phyloP scores from a whole-genome alignment of 2,797 vertebrate genomes.

The Gambelia wislizenii region DNA sequence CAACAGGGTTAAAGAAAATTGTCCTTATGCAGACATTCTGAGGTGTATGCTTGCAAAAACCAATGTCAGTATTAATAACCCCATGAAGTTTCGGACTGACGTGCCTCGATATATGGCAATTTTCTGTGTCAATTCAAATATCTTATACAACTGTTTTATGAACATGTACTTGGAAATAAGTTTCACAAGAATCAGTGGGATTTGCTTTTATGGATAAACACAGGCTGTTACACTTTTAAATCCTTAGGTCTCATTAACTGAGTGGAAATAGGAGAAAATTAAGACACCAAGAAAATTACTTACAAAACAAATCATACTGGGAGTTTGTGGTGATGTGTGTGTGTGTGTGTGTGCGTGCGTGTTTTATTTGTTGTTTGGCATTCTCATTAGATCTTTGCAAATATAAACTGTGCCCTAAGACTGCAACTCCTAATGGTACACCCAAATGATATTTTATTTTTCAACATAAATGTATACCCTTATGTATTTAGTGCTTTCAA shows the following conservation, averaged over 20 bases:
- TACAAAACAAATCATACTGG: slow-evolving; percentile 5
- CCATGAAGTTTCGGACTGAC: background rate
- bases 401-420: background rate
- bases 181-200: background rate
- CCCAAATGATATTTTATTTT: background rate
- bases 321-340: no score
- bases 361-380: background rate
- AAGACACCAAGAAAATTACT: background rate
- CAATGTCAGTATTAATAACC: background rate
- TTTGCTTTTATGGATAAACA: background rate
- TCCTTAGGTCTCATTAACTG: slow-evolving; percentile 24
- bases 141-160: background rate
- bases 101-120: background rate
- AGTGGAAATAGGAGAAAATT: background rate
- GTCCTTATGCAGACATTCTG: background rate
- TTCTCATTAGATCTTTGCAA: slow-evolving; percentile 9
- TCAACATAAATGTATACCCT: background rate
- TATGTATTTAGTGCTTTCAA: no score
- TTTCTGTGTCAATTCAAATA: background rate
- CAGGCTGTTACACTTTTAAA: background rate
- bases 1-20: background rate
- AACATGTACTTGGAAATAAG: background rate
- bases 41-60: background rate
- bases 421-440: background rate
- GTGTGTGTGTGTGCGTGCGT: no score